Base-by-base conservation (phyloP, 2,797 vertebrate genomes). In the Eulemur coronatus region DNA sequence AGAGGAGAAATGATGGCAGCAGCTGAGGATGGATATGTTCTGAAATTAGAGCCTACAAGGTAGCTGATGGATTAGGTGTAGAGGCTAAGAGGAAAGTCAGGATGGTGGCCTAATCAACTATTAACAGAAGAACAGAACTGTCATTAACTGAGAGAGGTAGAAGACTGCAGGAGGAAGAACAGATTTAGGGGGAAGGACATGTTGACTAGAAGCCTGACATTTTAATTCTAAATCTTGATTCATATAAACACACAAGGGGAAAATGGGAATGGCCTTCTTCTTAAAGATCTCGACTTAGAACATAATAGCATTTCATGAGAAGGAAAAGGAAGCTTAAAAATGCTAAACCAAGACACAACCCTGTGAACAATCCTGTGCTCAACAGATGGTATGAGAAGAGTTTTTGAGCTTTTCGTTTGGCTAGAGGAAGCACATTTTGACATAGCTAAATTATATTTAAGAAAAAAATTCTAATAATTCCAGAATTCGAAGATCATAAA, bases 401-500 rank as follows among this genome's bases (percentile, higher is more conserved):
- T n/a, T 72, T 1, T 12, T 48, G 26, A 72, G 35, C 18, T 61
- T 63, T 79, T 57, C 57, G 3, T 85, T 93, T 82, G 57, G 18
- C 26, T 38, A 63, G 28, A 87, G 69, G 17, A 43, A 84, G 46
- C 50, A 70, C 22, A 84, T 57, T 96, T 82, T 81, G 84, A 69
- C 5, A 46, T 1, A 89, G n/a, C 17, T 38, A 76, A 70, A 6
- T 13, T 72, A 28, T 3, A 79, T 41, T 80, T 52, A 85, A 90
- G 43, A 61, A 87, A 88, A 78, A 63, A 88, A 38, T 35, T 48
- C 28, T 26, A 95, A 33, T 24, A 91, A 91, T 80, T 94, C 18
- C 9, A 95, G 55, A 96, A 94, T 28, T 63, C 41, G 13, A 88
- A 84, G 73, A 93, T 8, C 46, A 91, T 30, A 72, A 93, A 94